Evolutionary conservation across 1,140 invertebrate species (phyloP).

Genomic region (Pararge aegeria): DNA sequence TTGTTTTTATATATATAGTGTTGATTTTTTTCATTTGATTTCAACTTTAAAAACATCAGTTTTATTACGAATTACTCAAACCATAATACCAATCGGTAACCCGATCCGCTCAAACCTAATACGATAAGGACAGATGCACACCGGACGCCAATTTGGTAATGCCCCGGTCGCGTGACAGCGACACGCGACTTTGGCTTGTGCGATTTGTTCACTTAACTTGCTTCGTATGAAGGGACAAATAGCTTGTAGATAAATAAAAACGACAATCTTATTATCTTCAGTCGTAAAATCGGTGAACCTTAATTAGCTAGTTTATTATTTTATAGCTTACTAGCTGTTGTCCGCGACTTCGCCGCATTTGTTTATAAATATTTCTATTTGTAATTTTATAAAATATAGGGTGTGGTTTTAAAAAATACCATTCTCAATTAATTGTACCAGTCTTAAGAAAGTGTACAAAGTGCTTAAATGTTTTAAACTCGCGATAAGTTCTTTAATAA

Average conservation of each 20-base stretch:
- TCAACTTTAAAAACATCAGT: too few relatives aligned
- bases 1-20: too few relatives aligned
- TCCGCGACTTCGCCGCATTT: too few relatives aligned
- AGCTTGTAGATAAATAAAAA: conserved; percentile 34
- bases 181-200: conserved; percentile 49
- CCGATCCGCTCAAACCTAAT: conserved; percentile 46
- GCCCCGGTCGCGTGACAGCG: conserved; percentile 49
- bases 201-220: conserved; percentile 72
- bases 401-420: too few relatives aligned
- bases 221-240: conserved; percentile 38
- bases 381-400: too few relatives aligned
- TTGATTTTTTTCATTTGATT: too few relatives aligned
- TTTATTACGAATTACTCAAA: background rate
- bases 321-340: too few relatives aligned
- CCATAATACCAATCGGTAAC: conserved; percentile 34
- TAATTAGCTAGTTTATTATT: background rate
- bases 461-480: too few relatives aligned
- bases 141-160: conserved; percentile 73
- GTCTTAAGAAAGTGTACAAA: too few relatives aligned
- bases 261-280: conserved; percentile 17
- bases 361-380: too few relatives aligned
- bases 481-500: too few relatives aligned
- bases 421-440: too few relatives aligned
- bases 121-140: conserved; percentile 62
- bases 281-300: background rate